Evolutionary conservation across 2,888 invertebrate genomes (phyloP).

Genomic region (Laothoe populi): DNA sequence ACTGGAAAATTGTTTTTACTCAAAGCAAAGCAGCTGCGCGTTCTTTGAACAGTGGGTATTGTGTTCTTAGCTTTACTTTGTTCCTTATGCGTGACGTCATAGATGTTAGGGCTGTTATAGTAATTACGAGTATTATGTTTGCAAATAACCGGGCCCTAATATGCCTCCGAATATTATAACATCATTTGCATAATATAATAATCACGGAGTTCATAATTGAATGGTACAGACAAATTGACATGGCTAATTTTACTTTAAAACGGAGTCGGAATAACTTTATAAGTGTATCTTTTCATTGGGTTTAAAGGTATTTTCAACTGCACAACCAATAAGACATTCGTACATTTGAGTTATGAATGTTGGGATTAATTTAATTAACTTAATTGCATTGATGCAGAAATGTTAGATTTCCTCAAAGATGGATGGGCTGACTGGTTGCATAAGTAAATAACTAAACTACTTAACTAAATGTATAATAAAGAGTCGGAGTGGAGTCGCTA

Average conservation of each 20-base stretch:
- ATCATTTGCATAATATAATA: conserved; percentile 46
- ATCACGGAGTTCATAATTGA: conserved; percentile 64
- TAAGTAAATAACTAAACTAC: background rate
- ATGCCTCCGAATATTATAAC: background rate
- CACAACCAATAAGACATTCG: conserved; percentile 38
- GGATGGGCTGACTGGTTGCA: background rate
- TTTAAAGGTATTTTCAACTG: conserved; percentile 57
- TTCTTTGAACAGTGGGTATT: conserved; percentile 20
- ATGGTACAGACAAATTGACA: conserved; percentile 62
- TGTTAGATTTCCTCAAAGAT: conserved; percentile 1
- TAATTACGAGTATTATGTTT: background rate
- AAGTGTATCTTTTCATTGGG: conserved; percentile 68
- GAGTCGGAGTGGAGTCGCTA: no score
- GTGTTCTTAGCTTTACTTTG: conserved; percentile 24
- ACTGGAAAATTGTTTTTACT: conserved; percentile 28
- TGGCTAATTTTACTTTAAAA: conserved; percentile 67
- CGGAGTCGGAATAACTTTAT: conserved; percentile 63
- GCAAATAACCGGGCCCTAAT: background rate
- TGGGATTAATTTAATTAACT: conserved; percentile 26
- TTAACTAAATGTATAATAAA: conserved; percentile 2
- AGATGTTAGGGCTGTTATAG: background rate
- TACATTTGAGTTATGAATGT: conserved; percentile 35
- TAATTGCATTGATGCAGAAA: conserved; percentile 15
- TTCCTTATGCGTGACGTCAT: conserved; percentile 2
- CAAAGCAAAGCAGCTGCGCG: conserved; percentile 26